Evolutionary conservation across 2,113 vertebrate genomes (phyloP).

Genomic region (Maccullochella peelii): DNA sequence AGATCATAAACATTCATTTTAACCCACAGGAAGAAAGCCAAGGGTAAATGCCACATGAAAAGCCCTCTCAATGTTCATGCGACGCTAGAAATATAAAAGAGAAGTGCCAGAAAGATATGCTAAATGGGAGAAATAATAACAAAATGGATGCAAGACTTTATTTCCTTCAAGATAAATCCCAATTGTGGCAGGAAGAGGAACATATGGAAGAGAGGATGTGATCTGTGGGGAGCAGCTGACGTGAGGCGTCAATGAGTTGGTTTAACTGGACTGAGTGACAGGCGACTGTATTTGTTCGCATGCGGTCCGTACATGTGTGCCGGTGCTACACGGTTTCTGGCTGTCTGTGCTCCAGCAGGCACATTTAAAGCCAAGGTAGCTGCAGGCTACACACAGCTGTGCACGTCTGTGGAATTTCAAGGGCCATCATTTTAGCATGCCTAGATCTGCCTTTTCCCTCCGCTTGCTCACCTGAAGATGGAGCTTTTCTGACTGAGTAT

Average conservation of each 20-base stretch:
- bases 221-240: constrained; percentile 35
- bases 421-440: constrained; percentile 46
- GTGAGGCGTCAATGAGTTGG: constrained; percentile 18
- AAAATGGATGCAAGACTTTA: not conserved
- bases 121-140: not conserved
- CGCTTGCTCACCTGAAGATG: not conserved
- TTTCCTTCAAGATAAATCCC: constrained; percentile 4
- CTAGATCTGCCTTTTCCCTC: constrained; percentile 55
- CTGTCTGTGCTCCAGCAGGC: constrained; percentile 20
- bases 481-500: not conserved
- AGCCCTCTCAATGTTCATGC: not conserved
- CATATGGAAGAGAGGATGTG: not conserved
- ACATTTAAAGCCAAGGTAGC: constrained; percentile 18
- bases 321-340: not conserved
- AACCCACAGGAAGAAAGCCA: constrained; percentile 7
- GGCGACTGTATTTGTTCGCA: constrained; percentile 12
- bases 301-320: not conserved
- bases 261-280: not conserved
- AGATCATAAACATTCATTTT: not conserved
- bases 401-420: constrained; percentile 59
- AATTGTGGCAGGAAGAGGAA: not conserved
- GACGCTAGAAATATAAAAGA: not conserved
- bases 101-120: constrained; percentile 3
- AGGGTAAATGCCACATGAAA: not conserved
- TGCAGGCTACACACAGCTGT: constrained; percentile 57